These are phyloP conservation scores for Pseudomyrmex pallidus DNA, from an alignment of 1,140 invertebrate species.

Conservation along the genomic window DNA sequence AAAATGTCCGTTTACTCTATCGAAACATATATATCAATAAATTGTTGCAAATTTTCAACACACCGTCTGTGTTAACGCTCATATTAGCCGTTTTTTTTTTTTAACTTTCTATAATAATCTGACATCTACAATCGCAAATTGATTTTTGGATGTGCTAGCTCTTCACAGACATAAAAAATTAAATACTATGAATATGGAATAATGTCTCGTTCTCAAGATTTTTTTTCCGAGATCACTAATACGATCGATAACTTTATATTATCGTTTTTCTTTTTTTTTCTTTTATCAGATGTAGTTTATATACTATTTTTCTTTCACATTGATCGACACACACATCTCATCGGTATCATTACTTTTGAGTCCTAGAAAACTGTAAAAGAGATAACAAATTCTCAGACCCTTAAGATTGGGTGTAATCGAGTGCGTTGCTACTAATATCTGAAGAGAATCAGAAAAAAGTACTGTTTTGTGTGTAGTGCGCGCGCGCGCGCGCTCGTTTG, in stretches of 20 bases:
- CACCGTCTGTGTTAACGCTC: too few relatives aligned
- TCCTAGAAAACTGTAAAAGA: conserved; percentile 52
- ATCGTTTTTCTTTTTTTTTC: conserved; percentile 4
- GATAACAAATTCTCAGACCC: conserved; percentile 32
- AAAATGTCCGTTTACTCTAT: too few relatives aligned
- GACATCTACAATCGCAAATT: too few relatives aligned
- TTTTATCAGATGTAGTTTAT: conserved; percentile 37
- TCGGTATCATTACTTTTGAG: conserved; percentile 33
- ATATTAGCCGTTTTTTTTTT: too few relatives aligned
- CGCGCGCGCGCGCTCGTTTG: background rate
- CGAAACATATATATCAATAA: too few relatives aligned
- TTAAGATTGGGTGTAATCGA: conserved; percentile 30
- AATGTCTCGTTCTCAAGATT: conserved; percentile 39
- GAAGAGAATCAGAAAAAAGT: conserved; percentile 33
- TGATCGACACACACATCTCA: conserved; percentile 23
- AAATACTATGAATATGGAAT: conserved; percentile 66
- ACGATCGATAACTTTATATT: conserved; percentile 17
- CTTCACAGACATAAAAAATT: conserved; percentile 10
- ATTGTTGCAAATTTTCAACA: too few relatives aligned
- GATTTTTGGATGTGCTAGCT: too few relatives aligned
- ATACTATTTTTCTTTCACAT: conserved; percentile 11
- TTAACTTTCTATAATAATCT: too few relatives aligned
- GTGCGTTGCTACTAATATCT: conserved; percentile 24
- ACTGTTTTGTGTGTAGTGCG: too few relatives aligned
- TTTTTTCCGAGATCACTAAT: conserved; percentile 32